Base-by-base conservation (phyloP, 2,888 invertebrate species). In the Baronia brevicornis region DNA sequence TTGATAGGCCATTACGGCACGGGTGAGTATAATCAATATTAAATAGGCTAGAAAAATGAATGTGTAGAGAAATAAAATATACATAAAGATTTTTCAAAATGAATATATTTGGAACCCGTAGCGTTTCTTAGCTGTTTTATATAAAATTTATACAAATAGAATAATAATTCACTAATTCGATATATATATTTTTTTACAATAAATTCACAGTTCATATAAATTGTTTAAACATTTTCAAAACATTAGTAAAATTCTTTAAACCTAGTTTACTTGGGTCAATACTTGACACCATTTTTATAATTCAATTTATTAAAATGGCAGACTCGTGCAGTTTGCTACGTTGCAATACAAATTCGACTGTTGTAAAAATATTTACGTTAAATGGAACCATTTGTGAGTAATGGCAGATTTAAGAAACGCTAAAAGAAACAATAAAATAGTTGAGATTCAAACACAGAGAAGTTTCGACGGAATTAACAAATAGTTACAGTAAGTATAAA, bases 21-120 rank as follows among this genome's bases (percentile, higher is more conserved):
- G n/a, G n/a, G n/a, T n/a, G n/a, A n/a, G n/a, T n/a, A n/a, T n/a
- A n/a, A n/a, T n/a, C n/a, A n/a, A n/a, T n/a, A n/a, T n/a, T n/a
- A n/a, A n/a, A n/a, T n/a, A n/a, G n/a, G n/a, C n/a, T 3, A 15
- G 9, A 15, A 9, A 11, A 6, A 26, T 20, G 30, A 54, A 50
- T 46, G 40, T 60, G 22, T n/a, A 31, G 14, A 10, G 5, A 14
- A 7, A 14, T 22, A 38, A 54, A 48, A 45, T 39, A 68, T 67
- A 63, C 48, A 36, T 61, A 41, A 30, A 17, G 28, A 30, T 52
- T 70, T 78, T 78, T 78, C 56, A 65, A 72, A 63, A 72, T 77
- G 71, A 70, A 71, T 82, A 80, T 84, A 80, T 79, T 82, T 80
- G 66, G 77, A 80, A 84, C 82, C 82, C 84, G 82, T 84, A 84